These are phyloP conservation scores for Drosophila leontia DNA, from an alignment of 1,140 invertebrate genomes.

Conservation along the genomic window DNA sequence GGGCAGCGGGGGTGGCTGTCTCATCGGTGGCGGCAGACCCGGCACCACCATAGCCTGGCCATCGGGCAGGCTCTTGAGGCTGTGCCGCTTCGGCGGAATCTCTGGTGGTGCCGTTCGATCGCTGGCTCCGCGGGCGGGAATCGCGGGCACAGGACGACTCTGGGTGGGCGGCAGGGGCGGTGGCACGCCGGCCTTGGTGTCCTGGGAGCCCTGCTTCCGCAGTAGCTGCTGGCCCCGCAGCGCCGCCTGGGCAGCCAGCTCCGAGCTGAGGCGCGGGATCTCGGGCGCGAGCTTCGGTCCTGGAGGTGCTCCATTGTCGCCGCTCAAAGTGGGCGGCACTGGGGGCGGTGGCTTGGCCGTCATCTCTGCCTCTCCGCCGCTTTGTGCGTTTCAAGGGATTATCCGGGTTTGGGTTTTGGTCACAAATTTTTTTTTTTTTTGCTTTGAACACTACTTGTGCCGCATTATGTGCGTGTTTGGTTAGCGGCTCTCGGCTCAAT, in stretches of 20 bases:
- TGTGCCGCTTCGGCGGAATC: conserved; percentile 83
- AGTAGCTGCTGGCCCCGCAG: conserved; percentile 77
- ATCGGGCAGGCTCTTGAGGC: conserved; percentile 78
- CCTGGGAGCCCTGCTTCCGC: conserved; percentile 72
- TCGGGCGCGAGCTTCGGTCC: conserved; percentile 76
- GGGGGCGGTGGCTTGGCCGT: conserved; percentile 73
- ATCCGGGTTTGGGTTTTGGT: conserved; percentile 17
- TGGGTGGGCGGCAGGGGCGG: conserved; percentile 74
- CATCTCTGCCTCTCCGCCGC: conserved; percentile 40
- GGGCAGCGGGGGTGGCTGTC: conserved; percentile 80
- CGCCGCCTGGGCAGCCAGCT: conserved; percentile 81
- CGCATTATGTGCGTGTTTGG: conserved; percentile 44
- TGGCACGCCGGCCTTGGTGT: conserved; percentile 42
- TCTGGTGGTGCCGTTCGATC: conserved; percentile 77
- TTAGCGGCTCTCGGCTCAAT: conserved; percentile 42
- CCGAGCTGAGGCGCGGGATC: conserved; percentile 79
- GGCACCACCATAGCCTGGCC: conserved; percentile 64
- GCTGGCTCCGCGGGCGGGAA: conserved; percentile 77
- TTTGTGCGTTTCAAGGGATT: conserved; percentile 54
- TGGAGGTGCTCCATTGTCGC: conserved; percentile 27
- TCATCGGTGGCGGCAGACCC: conserved; percentile 51
- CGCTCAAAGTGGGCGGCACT: conserved; percentile 53
- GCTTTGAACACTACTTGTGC: conserved; percentile 42
- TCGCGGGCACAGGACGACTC: conserved; percentile 78
- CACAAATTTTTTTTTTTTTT: conserved; percentile 5